These are phyloP conservation scores for Pseudotriccus pelzelni DNA, from an alignment of 2,797 vertebrate species.

Conservation along the genomic window DNA sequence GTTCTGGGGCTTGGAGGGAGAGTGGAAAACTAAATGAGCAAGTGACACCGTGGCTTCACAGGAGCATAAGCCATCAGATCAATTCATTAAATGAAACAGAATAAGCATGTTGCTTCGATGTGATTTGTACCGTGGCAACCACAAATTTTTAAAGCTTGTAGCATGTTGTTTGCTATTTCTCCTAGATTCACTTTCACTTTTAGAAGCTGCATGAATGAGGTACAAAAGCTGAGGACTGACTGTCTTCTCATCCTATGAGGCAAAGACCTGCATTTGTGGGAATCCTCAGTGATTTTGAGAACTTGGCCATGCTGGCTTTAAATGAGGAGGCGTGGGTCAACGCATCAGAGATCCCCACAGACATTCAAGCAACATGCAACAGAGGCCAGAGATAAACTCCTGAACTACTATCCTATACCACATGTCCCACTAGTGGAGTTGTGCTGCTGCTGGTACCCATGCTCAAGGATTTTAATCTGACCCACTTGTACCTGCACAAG, in stretches of 20 bases:
- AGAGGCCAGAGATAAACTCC: neutral
- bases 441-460: neutral
- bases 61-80: neutral
- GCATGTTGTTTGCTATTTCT: neutral
- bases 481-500: neutral
- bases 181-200: neutral
- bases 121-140: neutral
- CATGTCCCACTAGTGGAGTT: neutral
- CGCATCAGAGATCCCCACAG: neutral
- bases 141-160: neutral
- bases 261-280: neutral
- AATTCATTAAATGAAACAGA: neutral
- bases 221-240: neutral
- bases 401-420: neutral
- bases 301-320: neutral
- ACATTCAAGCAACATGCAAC: fast-evolving
- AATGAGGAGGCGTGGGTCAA: neutral
- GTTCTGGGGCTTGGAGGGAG: neutral
- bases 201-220: neutral
- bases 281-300: neutral
- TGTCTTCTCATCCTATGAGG: neutral
- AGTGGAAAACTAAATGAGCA: neutral
- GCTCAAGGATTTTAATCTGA: neutral
- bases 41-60: neutral
- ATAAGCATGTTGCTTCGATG: neutral